phyloP scores from a whole-genome alignment of 1,140 invertebrate genomes.

The Pantala flavescens region DNA sequence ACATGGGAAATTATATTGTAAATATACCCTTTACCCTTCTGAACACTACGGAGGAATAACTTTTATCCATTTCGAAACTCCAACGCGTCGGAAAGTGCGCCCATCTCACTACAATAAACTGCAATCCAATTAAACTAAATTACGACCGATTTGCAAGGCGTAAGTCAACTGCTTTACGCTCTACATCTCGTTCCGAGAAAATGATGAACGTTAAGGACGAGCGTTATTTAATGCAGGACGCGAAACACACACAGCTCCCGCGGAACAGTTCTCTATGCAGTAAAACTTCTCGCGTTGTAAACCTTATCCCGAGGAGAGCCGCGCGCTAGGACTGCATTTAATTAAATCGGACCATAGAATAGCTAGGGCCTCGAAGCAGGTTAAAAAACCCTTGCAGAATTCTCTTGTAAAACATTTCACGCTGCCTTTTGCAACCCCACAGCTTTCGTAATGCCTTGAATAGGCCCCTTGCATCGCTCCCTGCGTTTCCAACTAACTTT shows the following conservation, averaged over 20 bases:
- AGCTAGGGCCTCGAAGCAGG: too few relatives aligned
- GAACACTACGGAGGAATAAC: too few relatives aligned
- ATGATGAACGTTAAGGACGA: neutral
- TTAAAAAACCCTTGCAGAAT: too few relatives aligned
- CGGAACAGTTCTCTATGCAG: neutral
- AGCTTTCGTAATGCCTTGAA: too few relatives aligned
- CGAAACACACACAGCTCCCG: neutral
- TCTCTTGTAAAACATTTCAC: too few relatives aligned
- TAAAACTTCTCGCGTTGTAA: neutral
- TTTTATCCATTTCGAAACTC: too few relatives aligned
- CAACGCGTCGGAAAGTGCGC: too few relatives aligned
- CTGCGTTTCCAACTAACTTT: too few relatives aligned
- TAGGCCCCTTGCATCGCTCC: too few relatives aligned
- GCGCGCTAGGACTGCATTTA: neutral
- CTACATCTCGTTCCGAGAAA: neutral
- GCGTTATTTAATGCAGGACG: conserved; percentile 1
- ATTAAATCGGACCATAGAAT: neutral
- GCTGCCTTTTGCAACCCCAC: too few relatives aligned
- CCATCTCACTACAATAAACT: neutral
- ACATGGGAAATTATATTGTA: too few relatives aligned
- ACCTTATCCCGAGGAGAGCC: neutral
- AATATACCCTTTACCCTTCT: too few relatives aligned
- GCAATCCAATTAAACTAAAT: conserved; percentile 2
- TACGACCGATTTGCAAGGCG: neutral
- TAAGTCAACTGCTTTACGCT: conserved; percentile 5